Evolutionary conservation across 2,888 invertebrate species (phyloP).

Genomic region (Stratiomys singularior): DNA sequence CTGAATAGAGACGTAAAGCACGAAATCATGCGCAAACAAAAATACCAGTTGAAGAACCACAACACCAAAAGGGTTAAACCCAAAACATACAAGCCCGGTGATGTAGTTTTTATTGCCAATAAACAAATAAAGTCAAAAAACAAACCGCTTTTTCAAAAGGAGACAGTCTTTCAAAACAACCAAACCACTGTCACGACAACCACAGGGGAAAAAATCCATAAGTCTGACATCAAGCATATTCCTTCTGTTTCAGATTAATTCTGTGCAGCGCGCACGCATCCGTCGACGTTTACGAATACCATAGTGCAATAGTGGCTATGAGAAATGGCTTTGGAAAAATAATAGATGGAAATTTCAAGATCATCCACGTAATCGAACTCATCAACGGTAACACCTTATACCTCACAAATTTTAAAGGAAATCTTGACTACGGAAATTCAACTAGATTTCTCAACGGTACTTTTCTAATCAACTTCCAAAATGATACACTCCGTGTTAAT

Average conservation of each 20-base stretch:
- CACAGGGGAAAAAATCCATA: not conserved
- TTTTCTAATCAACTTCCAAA: no score
- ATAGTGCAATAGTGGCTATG: not conserved
- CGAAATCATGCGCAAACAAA: conserved; percentile 16
- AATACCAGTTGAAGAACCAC: not conserved
- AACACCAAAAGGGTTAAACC: conserved; percentile 3
- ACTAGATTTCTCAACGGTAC: no score
- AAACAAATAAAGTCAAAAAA: conserved; percentile 21
- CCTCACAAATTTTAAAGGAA: no score
- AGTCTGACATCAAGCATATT: conserved; percentile 1
- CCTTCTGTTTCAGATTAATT: conserved; percentile 20
- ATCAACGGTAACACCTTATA: conserved; percentile 42
- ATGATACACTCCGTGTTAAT: no score
- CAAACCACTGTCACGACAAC: conserved; percentile 4
- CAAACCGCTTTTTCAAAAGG: conserved; percentile 3
- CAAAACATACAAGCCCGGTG: not conserved
- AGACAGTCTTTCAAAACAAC: not conserved
- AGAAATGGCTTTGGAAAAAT: no score
- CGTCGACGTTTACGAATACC: conserved; percentile 15
- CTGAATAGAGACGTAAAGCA: conserved; percentile 11
- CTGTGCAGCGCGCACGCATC: not conserved
- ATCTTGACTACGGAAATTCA: no score
- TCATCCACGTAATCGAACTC: conserved; percentile 26
- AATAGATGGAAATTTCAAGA: conserved; percentile 1
- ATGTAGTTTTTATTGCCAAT: conserved; percentile 7